Percentiles rank a stretch among this genome's conserved stretches.
These are phyloP conservation scores for Ericerus pela DNA, from an alignment of 1,140 invertebrate genomes.

Conservation along the genomic window DNA sequence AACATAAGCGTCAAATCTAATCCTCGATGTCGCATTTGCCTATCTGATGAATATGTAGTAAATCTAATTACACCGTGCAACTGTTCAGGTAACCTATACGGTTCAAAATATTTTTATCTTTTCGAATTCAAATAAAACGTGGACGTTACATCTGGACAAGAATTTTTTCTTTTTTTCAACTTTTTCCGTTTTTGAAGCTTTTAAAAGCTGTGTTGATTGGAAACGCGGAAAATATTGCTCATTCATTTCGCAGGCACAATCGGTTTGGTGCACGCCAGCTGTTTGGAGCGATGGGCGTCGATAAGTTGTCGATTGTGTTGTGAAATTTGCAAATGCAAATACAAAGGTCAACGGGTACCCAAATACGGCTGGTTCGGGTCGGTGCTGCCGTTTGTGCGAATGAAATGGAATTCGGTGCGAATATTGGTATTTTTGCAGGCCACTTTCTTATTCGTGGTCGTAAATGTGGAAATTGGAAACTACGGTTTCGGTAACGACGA, in stretches of 20 bases:
- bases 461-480: not conserved
- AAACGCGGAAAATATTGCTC: not conserved
- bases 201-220: not conserved
- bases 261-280: not conserved
- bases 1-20: not conserved
- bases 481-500: not conserved
- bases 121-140: not conserved
- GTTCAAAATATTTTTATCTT: not conserved
- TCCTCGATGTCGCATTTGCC: not conserved
- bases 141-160: too few species aligned
- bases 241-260: not conserved
- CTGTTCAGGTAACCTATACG: not conserved
- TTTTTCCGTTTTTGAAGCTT: not conserved
- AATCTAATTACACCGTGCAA: not conserved
- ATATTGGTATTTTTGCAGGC: not conserved
- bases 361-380: not conserved
- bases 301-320: not conserved
- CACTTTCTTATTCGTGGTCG: not conserved
- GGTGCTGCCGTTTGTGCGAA: not conserved
- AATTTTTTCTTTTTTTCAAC: too few species aligned
- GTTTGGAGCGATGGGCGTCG: not conserved
- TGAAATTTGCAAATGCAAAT: constrained; percentile 7
- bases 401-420: not conserved
- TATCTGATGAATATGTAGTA: not conserved
- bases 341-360: not conserved